Base-by-base conservation (phyloP, 2,888 invertebrate species). In the Pyrgus malvae region DNA sequence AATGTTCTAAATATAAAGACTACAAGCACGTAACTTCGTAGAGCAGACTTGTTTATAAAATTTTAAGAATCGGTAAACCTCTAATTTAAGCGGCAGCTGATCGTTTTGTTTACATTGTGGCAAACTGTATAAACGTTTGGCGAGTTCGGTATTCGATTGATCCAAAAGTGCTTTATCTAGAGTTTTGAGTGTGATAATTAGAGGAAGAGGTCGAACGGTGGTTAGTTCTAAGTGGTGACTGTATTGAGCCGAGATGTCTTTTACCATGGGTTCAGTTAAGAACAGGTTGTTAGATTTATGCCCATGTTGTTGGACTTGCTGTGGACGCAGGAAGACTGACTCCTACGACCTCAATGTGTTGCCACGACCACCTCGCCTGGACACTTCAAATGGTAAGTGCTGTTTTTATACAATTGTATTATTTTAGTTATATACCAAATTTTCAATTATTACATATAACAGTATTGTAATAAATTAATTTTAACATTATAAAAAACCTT, bases 311-410 rank as follows among this genome's bases (percentile, higher is more conserved):
- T 77, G 78, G 48, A 41, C 59, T 25, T 84, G 83, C 62, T 82
- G 82, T 58, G 70, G 72, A 29, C 46, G 66, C 21, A 59, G 64
- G 27, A 72, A 65, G 44, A 67, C 73, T 0, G 80, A 79, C 38
- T 81, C 84, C 1, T 83, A 86, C 48, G 87, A 88, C 62, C 68
- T 87, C 16, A 80, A 73, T 64, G 84, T 83, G 54, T 59, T 89
- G 51, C 89, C 89, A 16, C 73, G 85, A 54, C 89, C 88, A 25
- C 87, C 83, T 4, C 70, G 66, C 48, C 67, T 79, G 61, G 78
- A 77, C 54, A 59, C 59, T 45, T 74, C 80, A n/a, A 75, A 70
- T 59, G 80, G 84, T 86, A 80, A 70, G 83, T n/a, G n/a, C n/a
- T n/a, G n/a, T n/a, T n/a, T n/a, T n/a, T n/a, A n/a, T n/a, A n/a